Percentiles rank a stretch among this genome's conserved stretches.
Conservation (phyloP, 2,888 invertebrate genomes). For the Fragum whitleyi region DNA sequence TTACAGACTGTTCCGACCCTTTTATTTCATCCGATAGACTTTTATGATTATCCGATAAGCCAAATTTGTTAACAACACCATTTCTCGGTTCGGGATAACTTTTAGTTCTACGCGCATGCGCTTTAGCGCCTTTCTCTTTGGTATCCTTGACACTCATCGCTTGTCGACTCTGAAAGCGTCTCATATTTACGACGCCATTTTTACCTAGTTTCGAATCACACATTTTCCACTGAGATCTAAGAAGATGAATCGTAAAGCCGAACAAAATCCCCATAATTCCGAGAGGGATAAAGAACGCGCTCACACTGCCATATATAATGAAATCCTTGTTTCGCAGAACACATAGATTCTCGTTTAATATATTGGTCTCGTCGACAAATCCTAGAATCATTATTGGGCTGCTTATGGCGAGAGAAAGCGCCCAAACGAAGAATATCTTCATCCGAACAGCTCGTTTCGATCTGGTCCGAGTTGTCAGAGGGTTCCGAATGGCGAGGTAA, state of each 20-base stretch:
- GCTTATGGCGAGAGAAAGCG: constrained; percentile 89
- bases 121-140: constrained; percentile 25
- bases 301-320: constrained; percentile 95
- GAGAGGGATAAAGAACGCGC: constrained; percentile 98
- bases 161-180: constrained; percentile 67
- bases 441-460: constrained; percentile 85
- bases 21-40: background rate
- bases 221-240: constrained; percentile 90
- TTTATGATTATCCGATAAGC: background rate
- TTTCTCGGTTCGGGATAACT: constrained; percentile 36
- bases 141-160: constrained; percentile 22
- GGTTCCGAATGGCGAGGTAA: constrained; percentile 95
- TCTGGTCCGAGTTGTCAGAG: constrained; percentile 88
- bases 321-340: constrained; percentile 85
- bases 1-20: background rate
- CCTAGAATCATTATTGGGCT: constrained; percentile 86
- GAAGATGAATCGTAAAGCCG: constrained; percentile 94
- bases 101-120: constrained; percentile 40
- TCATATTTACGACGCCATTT: constrained; percentile 72
- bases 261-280: constrained; percentile 97
- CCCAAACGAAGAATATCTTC: constrained; percentile 97
- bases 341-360: constrained; percentile 88
- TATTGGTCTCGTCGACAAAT: constrained; percentile 88
- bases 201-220: constrained; percentile 65
- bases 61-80: background rate